These are phyloP conservation scores for Glomeris marginata DNA, from an alignment of 2,888 invertebrate species.

Conservation along the genomic window DNA sequence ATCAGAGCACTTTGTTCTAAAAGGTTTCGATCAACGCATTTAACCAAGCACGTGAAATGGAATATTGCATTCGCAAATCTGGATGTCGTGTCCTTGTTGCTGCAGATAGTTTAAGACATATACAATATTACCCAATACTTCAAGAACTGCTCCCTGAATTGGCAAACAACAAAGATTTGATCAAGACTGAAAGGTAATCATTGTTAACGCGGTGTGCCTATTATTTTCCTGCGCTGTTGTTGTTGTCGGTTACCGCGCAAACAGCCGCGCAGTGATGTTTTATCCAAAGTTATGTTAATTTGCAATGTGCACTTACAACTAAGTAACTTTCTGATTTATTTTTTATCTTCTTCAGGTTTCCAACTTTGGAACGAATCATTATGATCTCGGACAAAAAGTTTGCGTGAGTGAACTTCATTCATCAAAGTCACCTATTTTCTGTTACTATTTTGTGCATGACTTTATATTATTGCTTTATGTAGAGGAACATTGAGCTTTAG, in stretches of 20 bases:
- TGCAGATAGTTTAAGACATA: constrained; percentile 43
- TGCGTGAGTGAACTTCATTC: constrained; percentile 35
- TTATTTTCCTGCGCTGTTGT: too few species aligned
- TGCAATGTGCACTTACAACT: too few species aligned
- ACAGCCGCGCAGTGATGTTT: too few species aligned
- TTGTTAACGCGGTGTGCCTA: too few species aligned
- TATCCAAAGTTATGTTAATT: too few species aligned
- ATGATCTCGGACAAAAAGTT: constrained; percentile 38
- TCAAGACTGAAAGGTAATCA: too few species aligned
- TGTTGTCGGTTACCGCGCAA: too few species aligned
- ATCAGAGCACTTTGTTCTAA: too few species aligned
- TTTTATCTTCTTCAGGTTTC: too few species aligned
- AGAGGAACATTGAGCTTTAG: constrained; percentile 34
- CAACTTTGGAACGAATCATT: constrained; percentile 40
- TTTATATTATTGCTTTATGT: constrained; percentile 17
- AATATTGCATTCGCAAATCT: constrained; percentile 55
- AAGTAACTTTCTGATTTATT: too few species aligned
- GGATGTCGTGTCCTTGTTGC: constrained; percentile 49
- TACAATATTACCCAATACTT: constrained; percentile 51
- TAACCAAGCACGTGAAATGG: constrained; percentile 51
- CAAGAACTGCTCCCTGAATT: constrained; percentile 42
- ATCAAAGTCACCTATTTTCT: constrained; percentile 16
- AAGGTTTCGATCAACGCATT: constrained; percentile 62
- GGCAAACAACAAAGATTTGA: constrained; percentile 14
- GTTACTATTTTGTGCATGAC: not conserved